phyloP scores from a whole-genome alignment of 2,888 invertebrate genomes.

The Cerastis rubricosa region DNA sequence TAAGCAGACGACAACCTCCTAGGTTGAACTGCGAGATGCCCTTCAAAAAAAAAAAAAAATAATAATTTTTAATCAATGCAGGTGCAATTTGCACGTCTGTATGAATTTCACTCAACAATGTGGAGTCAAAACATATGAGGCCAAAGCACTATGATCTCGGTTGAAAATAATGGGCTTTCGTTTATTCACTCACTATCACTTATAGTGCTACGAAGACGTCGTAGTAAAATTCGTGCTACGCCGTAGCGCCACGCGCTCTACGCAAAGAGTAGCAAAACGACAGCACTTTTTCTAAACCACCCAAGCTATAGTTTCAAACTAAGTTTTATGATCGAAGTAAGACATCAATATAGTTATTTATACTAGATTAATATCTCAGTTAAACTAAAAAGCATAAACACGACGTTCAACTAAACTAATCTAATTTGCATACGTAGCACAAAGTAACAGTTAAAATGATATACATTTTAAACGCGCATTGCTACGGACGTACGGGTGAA shows the following conservation, averaged over 20 bases:
- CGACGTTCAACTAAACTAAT: constrained; percentile 13
- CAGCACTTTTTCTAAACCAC: accelerated
- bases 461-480: constrained; percentile 34
- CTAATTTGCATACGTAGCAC: constrained; percentile 30
- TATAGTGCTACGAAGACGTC: background rate
- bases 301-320: background rate
- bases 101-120: background rate
- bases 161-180: background rate
- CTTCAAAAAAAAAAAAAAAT: no score
- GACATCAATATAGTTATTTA: background rate
- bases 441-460: constrained; percentile 36
- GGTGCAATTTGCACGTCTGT: no score
- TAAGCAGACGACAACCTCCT: no score
- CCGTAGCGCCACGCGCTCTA: constrained; percentile 16
- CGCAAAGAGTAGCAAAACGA: background rate
- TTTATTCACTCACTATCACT: background rate
- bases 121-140: background rate
- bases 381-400: background rate
- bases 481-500: constrained; percentile 16
- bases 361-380: no score
- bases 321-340: background rate
- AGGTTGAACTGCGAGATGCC: no score
- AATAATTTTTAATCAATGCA: no score
- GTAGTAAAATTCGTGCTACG: constrained; percentile 23
- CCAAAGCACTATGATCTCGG: background rate